These are phyloP conservation scores for Ariopsis seemanni DNA, from an alignment of 2,113 vertebrate genomes.

Conservation along the genomic window DNA sequence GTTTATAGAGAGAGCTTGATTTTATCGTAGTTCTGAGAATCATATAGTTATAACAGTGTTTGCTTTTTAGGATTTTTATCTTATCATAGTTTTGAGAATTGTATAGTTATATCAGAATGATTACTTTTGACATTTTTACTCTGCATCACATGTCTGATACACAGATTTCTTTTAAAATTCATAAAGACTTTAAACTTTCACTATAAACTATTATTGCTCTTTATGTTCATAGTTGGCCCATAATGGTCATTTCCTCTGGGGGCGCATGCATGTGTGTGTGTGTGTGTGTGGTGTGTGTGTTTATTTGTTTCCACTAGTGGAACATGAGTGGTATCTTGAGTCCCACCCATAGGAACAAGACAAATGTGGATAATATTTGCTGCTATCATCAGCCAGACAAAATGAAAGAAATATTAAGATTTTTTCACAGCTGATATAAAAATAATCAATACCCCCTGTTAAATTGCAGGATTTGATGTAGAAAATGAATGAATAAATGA, in stretches of 20 bases:
- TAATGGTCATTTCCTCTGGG: conserved; percentile 45
- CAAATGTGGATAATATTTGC: not conserved
- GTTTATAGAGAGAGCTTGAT: not conserved
- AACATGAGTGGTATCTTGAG: conserved; percentile 9
- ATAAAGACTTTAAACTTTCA: not conserved
- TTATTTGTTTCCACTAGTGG: conserved; percentile 35
- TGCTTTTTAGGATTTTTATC: too few species aligned
- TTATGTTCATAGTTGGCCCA: not conserved
- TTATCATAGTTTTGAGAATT: not conserved
- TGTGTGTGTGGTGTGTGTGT: conserved; percentile 34
- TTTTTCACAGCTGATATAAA: not conserved
- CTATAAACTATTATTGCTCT: conserved; percentile 11
- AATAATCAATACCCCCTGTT: not conserved
- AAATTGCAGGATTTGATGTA: too few species aligned
- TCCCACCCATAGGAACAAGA: conserved; percentile 4
- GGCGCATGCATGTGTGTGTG: not conserved
- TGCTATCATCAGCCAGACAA: not conserved
- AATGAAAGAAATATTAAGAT: not conserved
- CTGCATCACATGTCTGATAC: not conserved
- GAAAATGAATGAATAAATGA: too few species aligned
- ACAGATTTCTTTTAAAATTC: not conserved
- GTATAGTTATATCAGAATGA: not conserved
- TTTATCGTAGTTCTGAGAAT: not conserved
- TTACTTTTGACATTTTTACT: not conserved
- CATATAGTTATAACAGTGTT: too few species aligned